These are phyloP conservation scores for Campopleginae sp. DNA, from an alignment of 2,888 invertebrate genomes.

Conservation along the genomic window DNA sequence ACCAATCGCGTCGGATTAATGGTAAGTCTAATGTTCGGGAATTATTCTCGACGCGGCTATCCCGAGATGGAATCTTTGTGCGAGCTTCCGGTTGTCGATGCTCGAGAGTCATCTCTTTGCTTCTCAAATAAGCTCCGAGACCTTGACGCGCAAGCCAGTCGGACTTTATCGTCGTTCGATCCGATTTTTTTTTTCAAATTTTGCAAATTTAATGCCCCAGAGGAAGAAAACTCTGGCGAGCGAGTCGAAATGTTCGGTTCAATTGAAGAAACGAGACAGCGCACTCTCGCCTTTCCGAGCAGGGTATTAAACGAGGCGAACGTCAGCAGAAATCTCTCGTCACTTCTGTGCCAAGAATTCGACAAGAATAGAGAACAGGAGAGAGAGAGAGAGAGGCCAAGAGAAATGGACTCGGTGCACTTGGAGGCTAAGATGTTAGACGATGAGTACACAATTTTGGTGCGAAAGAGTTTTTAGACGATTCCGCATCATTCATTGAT, in stretches of 20 bases:
- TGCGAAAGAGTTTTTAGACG: not conserved
- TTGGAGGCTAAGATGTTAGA: constrained; percentile 7
- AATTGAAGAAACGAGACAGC: constrained; percentile 14
- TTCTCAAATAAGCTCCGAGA: not conserved
- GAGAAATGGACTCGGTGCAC: not conserved
- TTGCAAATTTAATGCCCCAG: no score
- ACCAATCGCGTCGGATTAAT: not conserved
- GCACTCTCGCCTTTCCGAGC: not conserved
- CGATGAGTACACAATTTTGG: constrained; percentile 1
- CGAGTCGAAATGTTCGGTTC: not conserved
- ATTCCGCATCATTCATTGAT: constrained; percentile 41
- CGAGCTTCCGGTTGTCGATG: not conserved
- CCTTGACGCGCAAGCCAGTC: not conserved
- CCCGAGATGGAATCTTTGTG: not conserved
- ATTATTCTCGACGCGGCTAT: not conserved
- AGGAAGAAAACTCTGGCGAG: not conserved
- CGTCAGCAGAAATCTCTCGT: constrained; percentile 19
- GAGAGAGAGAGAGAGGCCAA: constrained; percentile 5
- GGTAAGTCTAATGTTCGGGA: not conserved
- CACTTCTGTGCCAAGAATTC: constrained; percentile 61
- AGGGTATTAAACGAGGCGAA: constrained; percentile 29
- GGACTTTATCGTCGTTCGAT: not conserved
- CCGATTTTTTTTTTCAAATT: not conserved
- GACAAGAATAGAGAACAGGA: constrained; percentile 58
- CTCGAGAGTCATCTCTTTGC: not conserved